Evolutionary conservation across 2,888 invertebrate genomes (phyloP).

Genomic region (Ormyrus rosae): DNA sequence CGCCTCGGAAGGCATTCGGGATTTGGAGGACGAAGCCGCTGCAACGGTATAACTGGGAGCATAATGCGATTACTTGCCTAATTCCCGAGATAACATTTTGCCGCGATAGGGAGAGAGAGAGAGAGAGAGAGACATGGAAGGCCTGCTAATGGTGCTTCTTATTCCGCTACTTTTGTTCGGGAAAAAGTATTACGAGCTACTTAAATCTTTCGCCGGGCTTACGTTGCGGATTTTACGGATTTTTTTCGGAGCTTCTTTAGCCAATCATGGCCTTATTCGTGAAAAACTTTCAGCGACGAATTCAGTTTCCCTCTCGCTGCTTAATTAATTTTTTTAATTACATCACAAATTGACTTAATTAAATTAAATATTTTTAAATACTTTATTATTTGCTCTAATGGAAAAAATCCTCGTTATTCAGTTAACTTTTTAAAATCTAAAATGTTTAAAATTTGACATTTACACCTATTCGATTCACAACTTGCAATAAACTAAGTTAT

Average conservation of each 20-base stretch:
- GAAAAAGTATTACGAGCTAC: constrained; percentile 24
- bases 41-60: constrained; percentile 6
- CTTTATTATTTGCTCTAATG: too few relatives aligned
- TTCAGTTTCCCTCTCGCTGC: too few relatives aligned
- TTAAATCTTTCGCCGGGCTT: constrained; percentile 17
- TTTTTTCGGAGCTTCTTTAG: neutral
- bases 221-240: neutral
- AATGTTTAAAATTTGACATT: too few relatives aligned
- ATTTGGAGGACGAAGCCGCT: neutral
- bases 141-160: constrained; percentile 35
- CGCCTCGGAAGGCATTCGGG: too few relatives aligned
- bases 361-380: too few relatives aligned
- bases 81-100: constrained; percentile 38
- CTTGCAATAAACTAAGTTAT: too few relatives aligned
- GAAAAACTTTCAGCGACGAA: too few relatives aligned
- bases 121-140: neutral
- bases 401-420: too few relatives aligned
- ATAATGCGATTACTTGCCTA: constrained; percentile 33
- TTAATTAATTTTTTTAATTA: too few relatives aligned
- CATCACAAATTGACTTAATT: too few relatives aligned
- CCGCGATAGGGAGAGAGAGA: constrained; percentile 7
- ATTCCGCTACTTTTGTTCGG: constrained; percentile 18
- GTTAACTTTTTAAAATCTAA: too few relatives aligned
- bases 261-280: neutral
- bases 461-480: too few relatives aligned